A percentile compares a stretch with the other conserved stretches of the same genome.
These are phyloP conservation scores for Musca domestica DNA, from an alignment of 1,140 invertebrate genomes.

Conservation along the genomic window DNA sequence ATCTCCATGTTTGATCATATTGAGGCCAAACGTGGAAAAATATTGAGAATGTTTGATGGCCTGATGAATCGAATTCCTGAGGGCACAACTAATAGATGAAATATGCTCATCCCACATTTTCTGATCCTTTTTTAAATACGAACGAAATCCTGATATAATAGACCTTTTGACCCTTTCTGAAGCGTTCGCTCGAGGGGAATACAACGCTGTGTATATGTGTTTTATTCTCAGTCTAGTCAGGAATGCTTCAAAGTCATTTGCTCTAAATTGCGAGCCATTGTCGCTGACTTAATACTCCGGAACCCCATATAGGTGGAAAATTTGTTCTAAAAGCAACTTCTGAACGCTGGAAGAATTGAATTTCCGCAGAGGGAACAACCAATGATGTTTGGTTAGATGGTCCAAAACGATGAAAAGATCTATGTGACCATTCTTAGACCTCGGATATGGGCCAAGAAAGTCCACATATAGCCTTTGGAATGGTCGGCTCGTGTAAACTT, in stretches of 20 bases:
- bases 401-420: too few relatives aligned
- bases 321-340: too few relatives aligned
- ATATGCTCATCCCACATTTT: constrained; percentile 27
- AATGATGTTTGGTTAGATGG: constrained; percentile 29
- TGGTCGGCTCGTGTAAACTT: neutral
- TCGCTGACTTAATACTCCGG: constrained; percentile 35
- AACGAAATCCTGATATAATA: neutral
- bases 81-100: constrained; percentile 14
- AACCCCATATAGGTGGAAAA: too few relatives aligned
- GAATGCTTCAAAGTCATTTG: constrained; percentile 30
- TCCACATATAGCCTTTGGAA: constrained; percentile 26
- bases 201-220: constrained; percentile 23
- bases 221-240: constrained; percentile 25
- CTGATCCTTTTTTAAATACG: constrained; percentile 23
- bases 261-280: constrained; percentile 35
- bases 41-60: constrained; percentile 21
- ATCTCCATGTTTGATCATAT: constrained; percentile 25
- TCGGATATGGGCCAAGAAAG: constrained; percentile 26
- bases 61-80: constrained; percentile 22
- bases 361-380: constrained; percentile 21
- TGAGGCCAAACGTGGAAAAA: constrained; percentile 18
- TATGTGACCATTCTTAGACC: constrained; percentile 24
- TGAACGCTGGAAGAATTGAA: constrained; percentile 27
- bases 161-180: constrained; percentile 5
- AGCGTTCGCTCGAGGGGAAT: constrained; percentile 30